phyloP scores from a whole-genome alignment of 2,888 invertebrate genomes.

The Cremastobaeus sp. region DNA sequence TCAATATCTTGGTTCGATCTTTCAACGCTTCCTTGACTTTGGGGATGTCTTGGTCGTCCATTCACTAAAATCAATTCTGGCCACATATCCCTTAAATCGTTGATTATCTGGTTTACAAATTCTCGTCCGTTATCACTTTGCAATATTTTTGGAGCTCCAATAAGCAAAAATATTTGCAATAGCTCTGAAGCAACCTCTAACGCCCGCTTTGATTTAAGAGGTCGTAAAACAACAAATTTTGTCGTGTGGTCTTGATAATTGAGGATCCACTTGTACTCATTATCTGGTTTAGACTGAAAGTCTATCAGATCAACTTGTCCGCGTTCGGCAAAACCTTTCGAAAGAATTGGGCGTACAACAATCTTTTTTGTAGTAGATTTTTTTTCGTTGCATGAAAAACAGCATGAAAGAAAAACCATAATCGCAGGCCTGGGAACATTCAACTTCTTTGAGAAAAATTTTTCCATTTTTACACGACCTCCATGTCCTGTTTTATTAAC shows the following conservation, averaged over 20 bases:
- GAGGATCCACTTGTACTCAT: conserved; percentile 61
- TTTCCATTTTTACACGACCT: too few species aligned
- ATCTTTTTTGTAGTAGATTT: too few species aligned
- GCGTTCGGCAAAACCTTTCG: conserved; percentile 37
- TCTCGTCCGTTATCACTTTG: conserved; percentile 69
- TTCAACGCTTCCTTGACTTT: conserved; percentile 64
- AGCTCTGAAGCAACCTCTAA: conserved; percentile 62
- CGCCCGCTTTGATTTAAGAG: conserved; percentile 63
- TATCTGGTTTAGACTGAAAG: conserved; percentile 61
- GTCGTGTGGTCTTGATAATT: conserved; percentile 64
- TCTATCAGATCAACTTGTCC: conserved; percentile 65
- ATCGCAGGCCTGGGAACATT: too few species aligned
- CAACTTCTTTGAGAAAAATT: too few species aligned
- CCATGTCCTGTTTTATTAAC: too few species aligned
- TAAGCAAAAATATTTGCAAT: conserved; percentile 65
- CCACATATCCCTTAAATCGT: conserved; percentile 1
- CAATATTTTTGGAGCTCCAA: conserved; percentile 68
- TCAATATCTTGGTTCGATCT: conserved; percentile 62
- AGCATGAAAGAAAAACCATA: too few species aligned
- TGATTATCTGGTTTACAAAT: conserved; percentile 64
- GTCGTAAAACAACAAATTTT: conserved; percentile 65
- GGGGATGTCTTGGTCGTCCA: conserved; percentile 62
- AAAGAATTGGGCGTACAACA: conserved; percentile 59
- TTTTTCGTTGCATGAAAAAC: too few species aligned
- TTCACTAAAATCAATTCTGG: conserved; percentile 7